Evolutionary conservation across 2,113 vertebrate species (phyloP), one percentile per base, ranked within the genome.

Genomic region (Elephantulus edwardii): DNA sequence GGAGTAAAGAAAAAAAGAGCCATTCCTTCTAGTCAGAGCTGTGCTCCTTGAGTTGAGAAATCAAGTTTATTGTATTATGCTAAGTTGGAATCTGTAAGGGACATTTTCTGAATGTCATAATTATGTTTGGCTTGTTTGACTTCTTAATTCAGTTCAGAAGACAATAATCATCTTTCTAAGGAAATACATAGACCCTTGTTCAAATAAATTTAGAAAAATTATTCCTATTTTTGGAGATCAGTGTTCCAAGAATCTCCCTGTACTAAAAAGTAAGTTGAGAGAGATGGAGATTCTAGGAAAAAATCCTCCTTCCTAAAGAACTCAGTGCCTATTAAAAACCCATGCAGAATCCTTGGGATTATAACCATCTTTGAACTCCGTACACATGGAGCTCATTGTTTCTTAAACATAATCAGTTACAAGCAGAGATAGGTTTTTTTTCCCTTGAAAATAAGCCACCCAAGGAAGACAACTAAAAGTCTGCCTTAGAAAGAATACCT

Each of bases 371-470:
- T 28, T 46, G 24, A 22, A 10, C 6, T 68, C 75, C 62, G 62
- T 20, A 70, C 40, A 71, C 26, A 75, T 3, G 22, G 28, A 4
- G 86, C n/a, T 52, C 50, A 5, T 10, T 4, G 44, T 56, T 68
- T 86, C 66, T 80, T 50, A 50, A 19, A 35, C 12, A 79, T 8
- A 4, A 35, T 42, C 8, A 85, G 16, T 0, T 90, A 4, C 42
- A 74, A 52, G 9, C 66, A 66, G 58, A 85, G 19, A 14, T 6
- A 70, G 22, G 44, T 88, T 35, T 83, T 86, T 35, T 83, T 86
- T 40, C 4, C 2, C 20, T 58, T 50, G 44, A 90, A 95, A 93
- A 68, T 42, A 71, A 92, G 70, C 19, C 66, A 93, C 20, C 4
- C 30, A 85, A 40, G 54, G 42, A 85, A 54, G 24, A 12, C n/a